Evolutionary conservation across 2,888 invertebrate species (phyloP).

Genomic region (Limnephilus lunatus): DNA sequence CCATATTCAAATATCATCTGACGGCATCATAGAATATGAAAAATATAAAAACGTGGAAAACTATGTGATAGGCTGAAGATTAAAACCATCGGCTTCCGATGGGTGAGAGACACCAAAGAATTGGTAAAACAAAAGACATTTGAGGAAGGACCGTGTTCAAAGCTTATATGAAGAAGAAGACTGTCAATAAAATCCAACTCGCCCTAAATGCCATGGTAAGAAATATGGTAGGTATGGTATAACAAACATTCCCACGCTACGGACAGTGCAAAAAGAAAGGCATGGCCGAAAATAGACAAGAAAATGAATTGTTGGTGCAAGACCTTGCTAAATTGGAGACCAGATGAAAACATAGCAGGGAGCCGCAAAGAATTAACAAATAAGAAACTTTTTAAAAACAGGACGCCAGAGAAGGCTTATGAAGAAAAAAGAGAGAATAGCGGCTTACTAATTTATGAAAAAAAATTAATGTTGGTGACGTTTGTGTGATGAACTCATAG

Average conservation of each 20-base stretch:
- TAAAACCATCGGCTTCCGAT: no score
- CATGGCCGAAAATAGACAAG: background rate
- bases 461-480: no score
- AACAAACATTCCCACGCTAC: background rate
- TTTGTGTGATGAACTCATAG: background rate
- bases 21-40: background rate
- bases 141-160: background rate
- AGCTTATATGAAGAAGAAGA: background rate
- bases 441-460: no score
- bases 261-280: background rate
- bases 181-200: background rate
- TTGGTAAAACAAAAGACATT: background rate
- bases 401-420: background rate
- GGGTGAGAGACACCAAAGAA: no score
- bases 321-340: background rate
- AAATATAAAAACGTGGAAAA: no score
- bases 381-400: no score
- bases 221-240: background rate
- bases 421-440: background rate
- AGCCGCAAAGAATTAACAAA: background rate
- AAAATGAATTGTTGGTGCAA: background rate
- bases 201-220: background rate
- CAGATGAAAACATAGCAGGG: background rate
- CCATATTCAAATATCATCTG: background rate
- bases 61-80: background rate